Evolutionary conservation across 2,113 vertebrate genomes (phyloP), one percentile per base, ranked within the genome.

Genomic region (Dasypus novemcinctus): DNA sequence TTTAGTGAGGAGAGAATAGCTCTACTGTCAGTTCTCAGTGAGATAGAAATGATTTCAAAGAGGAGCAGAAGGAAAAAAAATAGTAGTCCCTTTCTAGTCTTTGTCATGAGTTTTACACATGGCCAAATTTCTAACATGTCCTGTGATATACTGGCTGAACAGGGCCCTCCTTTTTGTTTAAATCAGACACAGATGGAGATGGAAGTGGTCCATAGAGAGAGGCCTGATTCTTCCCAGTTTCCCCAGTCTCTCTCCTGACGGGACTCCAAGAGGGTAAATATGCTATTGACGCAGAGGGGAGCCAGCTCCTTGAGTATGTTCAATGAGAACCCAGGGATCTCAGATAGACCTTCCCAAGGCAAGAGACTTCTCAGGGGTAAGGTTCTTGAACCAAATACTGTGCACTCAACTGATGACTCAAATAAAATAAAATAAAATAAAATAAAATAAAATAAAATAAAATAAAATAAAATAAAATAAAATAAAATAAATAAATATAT

Each of bases 21-120:
- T 91, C 61, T 72, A 12, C 63, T 93, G 78, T 76, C 72, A 94
- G 38, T 69, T 75, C 63, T 88, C 68, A 85, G 80, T 74, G 75
- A 92, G 95, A 71, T 57, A 61, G 27, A 94, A 87, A 91, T 90
- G 66, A 93, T 83, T 52, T 57, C 63, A 91, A 66, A 89, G 80
- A 90, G 29, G 49, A 81, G 41, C 25, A 78, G 29, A 84, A 92
- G 49, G n/a, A n/a, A 11, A 36, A 74, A 43, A 57, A 41, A 27
- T 41, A 54, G 17, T 20, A 46, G 33, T 63, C 54, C 10, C 27
- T 81, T 91, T 38, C 17, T 84, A 59, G 36, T 81, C 68, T 94
- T 97, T 92, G 76, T 88, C 64, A 15, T 90, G 38, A 94, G 36
- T 91, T 49, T 92, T 90, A 59, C 13, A 61, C 23, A 52, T 2